These are phyloP conservation scores for Nyctalus aviator DNA, from an alignment of 2,797 vertebrate species.

Conservation along the genomic window DNA sequence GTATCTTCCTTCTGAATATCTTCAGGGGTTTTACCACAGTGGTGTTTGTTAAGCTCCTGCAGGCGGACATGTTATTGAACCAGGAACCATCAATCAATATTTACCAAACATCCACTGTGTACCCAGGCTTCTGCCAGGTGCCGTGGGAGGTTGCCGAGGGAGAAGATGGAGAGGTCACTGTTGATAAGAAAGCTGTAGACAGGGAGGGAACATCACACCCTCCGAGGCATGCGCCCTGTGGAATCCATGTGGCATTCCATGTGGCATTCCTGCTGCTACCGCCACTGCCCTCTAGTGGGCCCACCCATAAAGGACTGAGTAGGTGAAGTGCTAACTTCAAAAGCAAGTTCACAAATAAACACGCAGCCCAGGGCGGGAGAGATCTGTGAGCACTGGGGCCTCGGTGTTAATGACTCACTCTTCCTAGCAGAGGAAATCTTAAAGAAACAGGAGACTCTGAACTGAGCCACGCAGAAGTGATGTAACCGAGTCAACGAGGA, in stretches of 20 bases:
- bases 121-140: not conserved
- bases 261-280: fast-evolving
- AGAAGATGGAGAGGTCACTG: not conserved
- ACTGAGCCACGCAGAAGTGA: fast-evolving
- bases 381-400: fast-evolving
- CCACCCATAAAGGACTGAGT: fast-evolving
- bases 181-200: not conserved
- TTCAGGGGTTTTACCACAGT: not conserved
- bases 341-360: not conserved
- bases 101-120: not conserved
- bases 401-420: fast-evolving
- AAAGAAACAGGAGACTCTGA: not conserved
- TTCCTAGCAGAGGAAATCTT: not conserved
- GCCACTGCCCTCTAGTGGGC: not conserved
- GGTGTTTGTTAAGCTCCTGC: conserved; percentile 4
- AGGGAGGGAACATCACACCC: fast-evolving
- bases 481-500: fast-evolving
- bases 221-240: fast-evolving
- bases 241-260: not conserved
- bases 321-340: not conserved
- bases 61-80: not conserved
- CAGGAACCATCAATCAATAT: conserved; percentile 43
- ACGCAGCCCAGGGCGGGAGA: fast-evolving
- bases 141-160: not conserved
- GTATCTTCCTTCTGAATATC: not conserved